Conservation (phyloP, 2,888 invertebrate species). For the Cenopis cana region DNA sequence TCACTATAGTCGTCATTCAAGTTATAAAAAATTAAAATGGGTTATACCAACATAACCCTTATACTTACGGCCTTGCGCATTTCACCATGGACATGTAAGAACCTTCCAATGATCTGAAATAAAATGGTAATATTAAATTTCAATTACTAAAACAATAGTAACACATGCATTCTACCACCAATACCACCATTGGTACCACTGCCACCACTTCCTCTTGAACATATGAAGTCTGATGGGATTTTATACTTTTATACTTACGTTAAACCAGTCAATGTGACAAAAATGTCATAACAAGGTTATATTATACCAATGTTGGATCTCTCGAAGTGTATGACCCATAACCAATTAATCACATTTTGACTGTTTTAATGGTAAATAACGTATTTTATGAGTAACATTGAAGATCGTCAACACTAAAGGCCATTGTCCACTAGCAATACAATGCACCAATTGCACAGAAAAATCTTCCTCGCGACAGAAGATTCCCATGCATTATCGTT, state of each 20-base stretch:
- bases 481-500: slow-evolving; percentile 4
- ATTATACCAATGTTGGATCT: background rate
- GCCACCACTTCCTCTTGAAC: background rate
- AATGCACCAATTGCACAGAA: slow-evolving; percentile 3
- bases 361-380: background rate
- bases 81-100: slow-evolving; percentile 74
- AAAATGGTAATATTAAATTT: slow-evolving; percentile 42
- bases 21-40: too few species aligned
- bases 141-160: background rate
- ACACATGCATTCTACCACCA: slow-evolving; percentile 44
- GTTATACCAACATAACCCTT: background rate
- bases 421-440: background rate
- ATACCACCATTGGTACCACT: slow-evolving; percentile 37
- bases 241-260: too few species aligned
- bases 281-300: background rate
- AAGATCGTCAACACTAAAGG: slow-evolving; percentile 1
- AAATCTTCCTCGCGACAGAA: slow-evolving; percentile 22
- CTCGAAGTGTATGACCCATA: background rate
- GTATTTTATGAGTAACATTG: background rate
- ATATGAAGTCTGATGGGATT: background rate
- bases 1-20: too few species aligned
- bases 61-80: slow-evolving; percentile 81
- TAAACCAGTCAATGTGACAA: too few species aligned
- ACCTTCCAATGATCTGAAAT: slow-evolving; percentile 73
- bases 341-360: background rate